Base-by-base conservation (phyloP, 2,797 vertebrate genomes). In the Spondyliosoma cantharus region DNA sequence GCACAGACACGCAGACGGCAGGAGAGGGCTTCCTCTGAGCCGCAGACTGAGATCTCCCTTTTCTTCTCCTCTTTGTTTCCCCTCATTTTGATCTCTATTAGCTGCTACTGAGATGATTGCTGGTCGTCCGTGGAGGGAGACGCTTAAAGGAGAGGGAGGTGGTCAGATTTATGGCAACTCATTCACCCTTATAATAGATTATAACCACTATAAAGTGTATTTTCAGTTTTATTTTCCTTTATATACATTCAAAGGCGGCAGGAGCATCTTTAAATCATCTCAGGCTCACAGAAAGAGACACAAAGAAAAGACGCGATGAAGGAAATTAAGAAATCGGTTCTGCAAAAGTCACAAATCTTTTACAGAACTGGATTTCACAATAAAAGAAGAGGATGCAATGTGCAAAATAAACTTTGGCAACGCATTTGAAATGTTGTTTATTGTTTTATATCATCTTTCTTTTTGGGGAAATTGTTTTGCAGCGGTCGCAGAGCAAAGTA, bases 1-100 rank as follows among this genome's bases (percentile, higher is more conserved):
- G 12, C 85, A 49, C 83, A 87, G 89, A 88, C 84, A 58, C 58
- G 73, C 80, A 69, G 91, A 77, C 86, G 74, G 88, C 87, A 87
- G 90, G 84, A 88, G 80, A 75, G 80, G 72, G 69, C 53, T 76
- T 85, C 76, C 80, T 88, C 76, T 50, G 56, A 74, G 75, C 78
- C 53, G 64, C 12, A 71, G 68, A 53, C 78, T 8, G 24, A 73
- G 29, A 50, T 72, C 68, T 76, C 60, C 50, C 50, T 17, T 67
- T 75, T 64, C 69, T 46, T 14, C 19, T 69, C 52, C 0, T 37
- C 79, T 85, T 85, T 83, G 68, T 79, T 66, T 43, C 2, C 2
- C 53, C 29, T 29, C 43, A n/a, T 71, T 84, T 43, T 82, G 60
- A 82, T 81, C 68, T 81, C 81, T 27, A 19, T 69, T 71, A 62